phyloP scores from a whole-genome alignment of 2,113 vertebrate species.

The Malurus alboscapulatus region DNA sequence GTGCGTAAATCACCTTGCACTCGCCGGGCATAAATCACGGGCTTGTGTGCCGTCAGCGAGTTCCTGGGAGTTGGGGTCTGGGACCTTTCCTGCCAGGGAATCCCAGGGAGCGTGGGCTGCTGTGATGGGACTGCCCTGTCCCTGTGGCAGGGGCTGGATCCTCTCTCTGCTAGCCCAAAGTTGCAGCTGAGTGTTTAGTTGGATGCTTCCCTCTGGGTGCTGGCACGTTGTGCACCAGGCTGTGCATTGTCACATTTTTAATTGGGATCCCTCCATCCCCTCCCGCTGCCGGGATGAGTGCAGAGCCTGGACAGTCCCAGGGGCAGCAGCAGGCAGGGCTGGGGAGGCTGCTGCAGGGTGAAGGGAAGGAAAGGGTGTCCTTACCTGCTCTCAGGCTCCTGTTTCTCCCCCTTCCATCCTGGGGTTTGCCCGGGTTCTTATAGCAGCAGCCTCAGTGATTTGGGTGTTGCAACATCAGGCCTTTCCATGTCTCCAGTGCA shows the following conservation, averaged over 20 bases:
- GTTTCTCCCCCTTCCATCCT: not conserved
- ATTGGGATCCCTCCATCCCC: not conserved
- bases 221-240: not conserved
- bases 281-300: not conserved
- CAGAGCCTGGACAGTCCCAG: not conserved
- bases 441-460: not conserved
- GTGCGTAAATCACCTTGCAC: conserved; percentile 15
- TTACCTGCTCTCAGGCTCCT: not conserved
- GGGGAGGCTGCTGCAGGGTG: not conserved
- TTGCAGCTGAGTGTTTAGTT: not conserved
- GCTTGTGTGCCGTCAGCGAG: not conserved
- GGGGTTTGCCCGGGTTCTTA: not conserved
- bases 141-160: not conserved
- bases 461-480: conserved; percentile 16
- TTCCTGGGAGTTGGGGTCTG: not conserved
- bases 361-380: not conserved
- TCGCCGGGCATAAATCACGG: not conserved
- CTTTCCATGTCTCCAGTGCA: not conserved
- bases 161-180: accelerated
- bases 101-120: not conserved
- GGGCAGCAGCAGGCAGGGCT: not conserved
- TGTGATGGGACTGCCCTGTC: accelerated
- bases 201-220: not conserved
- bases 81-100: not conserved
- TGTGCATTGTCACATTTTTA: accelerated